Evolutionary conservation across 1,140 invertebrate genomes (phyloP), one percentile per base, ranked within the genome.

Genomic region (Aplysia californica): DNA sequence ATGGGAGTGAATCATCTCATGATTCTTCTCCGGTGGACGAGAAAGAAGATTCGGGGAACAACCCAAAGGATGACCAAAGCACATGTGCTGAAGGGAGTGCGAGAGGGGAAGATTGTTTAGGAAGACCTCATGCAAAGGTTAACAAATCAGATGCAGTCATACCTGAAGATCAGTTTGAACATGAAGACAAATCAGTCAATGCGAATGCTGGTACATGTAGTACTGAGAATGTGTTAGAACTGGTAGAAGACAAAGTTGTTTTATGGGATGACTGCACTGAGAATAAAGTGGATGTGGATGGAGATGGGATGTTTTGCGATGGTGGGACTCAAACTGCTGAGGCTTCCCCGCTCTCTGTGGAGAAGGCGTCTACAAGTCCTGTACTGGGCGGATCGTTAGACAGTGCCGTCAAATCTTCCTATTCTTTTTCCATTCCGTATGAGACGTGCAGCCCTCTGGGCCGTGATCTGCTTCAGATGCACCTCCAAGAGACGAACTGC

Each of bases 391-490:
- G n/a, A 50, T 10, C n/a, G 44, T 50, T n/a, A n/a, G 44, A 50
- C 44, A 50, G 10, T 50, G 44, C 44, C 44, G n/a, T 10, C 44
- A 50, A 10, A 50, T 50, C 44, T 50, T 10, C 10, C 44, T 50
- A 10, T 50, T 10, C n/a, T 50, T 50, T n/a, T 50, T n/a, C 44
- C 10, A n/a, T 82, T 21, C 79, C 79, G 0, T 77, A 84, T 71
- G 91, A 91, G 66, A 88, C 92, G 0, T 93, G 92, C 71, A 93
- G 92, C 36, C 91, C 93, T 55, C 88, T 97, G 0, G 96, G 96
- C 0, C 94, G 96, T 87, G 95, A 97, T 90, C 89, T 97, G 21
- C 88, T 97, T 10, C 91, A 94, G 73, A 96, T 96, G 95, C 97
- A 96, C 86, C 88, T 96, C 64, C 95, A 96, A 84, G 95, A 96